These are phyloP conservation scores for Motacilla tschutschensis DNA, from an alignment of 2,113 vertebrate species.

Conservation along the genomic window DNA sequence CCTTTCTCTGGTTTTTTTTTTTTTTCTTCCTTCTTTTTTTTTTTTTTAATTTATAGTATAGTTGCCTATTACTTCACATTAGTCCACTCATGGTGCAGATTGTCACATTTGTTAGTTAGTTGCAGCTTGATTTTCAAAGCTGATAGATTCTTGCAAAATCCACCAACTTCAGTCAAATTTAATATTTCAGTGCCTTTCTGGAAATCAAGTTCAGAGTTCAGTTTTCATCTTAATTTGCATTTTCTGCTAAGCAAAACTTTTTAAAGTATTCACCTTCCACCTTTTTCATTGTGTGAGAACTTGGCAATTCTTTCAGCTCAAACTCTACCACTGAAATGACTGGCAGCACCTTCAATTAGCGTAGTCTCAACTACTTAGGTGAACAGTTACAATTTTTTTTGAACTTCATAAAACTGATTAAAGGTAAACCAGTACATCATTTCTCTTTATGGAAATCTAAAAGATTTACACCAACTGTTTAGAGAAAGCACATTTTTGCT, in stretches of 20 bases:
- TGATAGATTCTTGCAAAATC: neutral
- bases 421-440: slow-evolving; percentile 65
- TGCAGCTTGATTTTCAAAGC: neutral
- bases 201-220: neutral
- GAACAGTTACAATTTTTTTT: slow-evolving; percentile 39
- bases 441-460: slow-evolving; percentile 68
- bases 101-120: neutral
- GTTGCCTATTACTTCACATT: neutral
- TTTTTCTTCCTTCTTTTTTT: neutral
- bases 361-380: slow-evolving; percentile 21
- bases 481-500: slow-evolving; percentile 64
- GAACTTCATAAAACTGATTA: slow-evolving; percentile 60
- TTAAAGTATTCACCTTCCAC: slow-evolving; percentile 11
- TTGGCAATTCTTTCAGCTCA: slow-evolving; percentile 19
- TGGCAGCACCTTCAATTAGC: slow-evolving; percentile 64
- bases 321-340: neutral
- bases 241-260: slow-evolving; percentile 12
- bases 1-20: neutral
- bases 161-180: neutral
- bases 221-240: neutral
- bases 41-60: neutral
- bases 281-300: slow-evolving; percentile 5
- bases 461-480: slow-evolving; percentile 74
- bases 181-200: neutral
- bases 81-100: neutral